phyloP scores from a whole-genome alignment of 2,113 vertebrate genomes.

The Pseudorectes ferrugineus region DNA sequence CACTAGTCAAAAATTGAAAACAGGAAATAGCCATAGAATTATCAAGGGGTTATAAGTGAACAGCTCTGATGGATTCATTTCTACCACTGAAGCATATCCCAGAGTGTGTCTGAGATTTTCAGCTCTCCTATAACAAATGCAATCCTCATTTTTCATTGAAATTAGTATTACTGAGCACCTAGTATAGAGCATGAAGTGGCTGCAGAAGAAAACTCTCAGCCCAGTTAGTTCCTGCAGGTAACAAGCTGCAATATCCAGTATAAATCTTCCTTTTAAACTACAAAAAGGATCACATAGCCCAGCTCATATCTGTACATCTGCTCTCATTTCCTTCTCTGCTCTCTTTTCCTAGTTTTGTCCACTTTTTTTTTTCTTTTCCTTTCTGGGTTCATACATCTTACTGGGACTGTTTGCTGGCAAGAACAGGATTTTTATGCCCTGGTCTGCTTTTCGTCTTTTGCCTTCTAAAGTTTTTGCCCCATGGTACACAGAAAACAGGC shows the following conservation, averaged over 20 bases:
- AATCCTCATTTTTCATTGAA: neutral
- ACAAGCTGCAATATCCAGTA: neutral
- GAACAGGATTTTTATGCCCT: neutral
- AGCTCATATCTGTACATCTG: neutral
- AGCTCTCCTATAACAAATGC: neutral
- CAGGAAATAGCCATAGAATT: neutral
- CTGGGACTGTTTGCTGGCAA: neutral
- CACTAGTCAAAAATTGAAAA: neutral
- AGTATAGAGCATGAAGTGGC: neutral
- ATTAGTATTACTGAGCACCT: neutral
- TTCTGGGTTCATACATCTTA: neutral
- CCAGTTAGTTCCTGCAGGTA: neutral
- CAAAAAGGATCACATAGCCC: rapidly evolving
- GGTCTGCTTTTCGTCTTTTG: neutral
- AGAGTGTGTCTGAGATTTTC: neutral
- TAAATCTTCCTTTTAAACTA: neutral
- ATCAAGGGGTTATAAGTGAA: neutral
- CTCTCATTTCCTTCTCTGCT: neutral
- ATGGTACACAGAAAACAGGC: neutral
- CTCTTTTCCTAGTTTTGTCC: neutral
- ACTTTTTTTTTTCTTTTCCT: no score
- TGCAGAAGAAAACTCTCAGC: neutral
- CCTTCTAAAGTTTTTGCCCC: neutral
- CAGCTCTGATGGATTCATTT: neutral
- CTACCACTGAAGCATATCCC: neutral